phyloP scores from a whole-genome alignment of 2,888 invertebrate genomes.

The Rhamphomyia laevipes region DNA sequence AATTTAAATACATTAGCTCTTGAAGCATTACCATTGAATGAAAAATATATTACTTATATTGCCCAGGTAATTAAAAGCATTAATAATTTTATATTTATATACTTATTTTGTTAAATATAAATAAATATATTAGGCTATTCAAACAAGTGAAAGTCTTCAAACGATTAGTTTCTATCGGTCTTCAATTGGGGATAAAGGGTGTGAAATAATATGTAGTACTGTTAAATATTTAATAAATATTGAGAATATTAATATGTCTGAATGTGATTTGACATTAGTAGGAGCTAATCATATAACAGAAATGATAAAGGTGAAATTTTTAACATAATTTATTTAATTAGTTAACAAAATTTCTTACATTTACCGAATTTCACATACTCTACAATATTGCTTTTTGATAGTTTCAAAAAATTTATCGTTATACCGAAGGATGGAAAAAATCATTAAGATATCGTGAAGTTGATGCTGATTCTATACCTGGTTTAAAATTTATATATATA shows the following conservation, averaged over 20 bases:
- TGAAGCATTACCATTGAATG: slow-evolving; percentile 59
- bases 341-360: too few species aligned
- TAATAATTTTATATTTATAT: not conserved
- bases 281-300: slow-evolving; percentile 55
- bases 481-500: slow-evolving; percentile 54
- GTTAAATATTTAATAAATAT: slow-evolving; percentile 56
- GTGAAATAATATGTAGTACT: slow-evolving; percentile 55
- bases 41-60: slow-evolving; percentile 50
- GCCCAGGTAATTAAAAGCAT: slow-evolving; percentile 39
- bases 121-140: slow-evolving; percentile 40
- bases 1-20: slow-evolving; percentile 50
- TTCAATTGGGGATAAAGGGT: slow-evolving; percentile 58
- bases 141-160: slow-evolving; percentile 50
- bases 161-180: slow-evolving; percentile 57
- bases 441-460: slow-evolving; percentile 66
- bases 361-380: too few species aligned
- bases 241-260: slow-evolving; percentile 53
- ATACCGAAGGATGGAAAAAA: slow-evolving; percentile 71
- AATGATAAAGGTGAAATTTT: slow-evolving; percentile 45
- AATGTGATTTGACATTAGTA: slow-evolving; percentile 51
- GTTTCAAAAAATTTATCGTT: slow-evolving; percentile 58
- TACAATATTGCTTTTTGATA: slow-evolving; percentile 26
- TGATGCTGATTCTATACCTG: slow-evolving; percentile 59
- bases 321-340: not conserved
- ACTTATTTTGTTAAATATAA: not conserved